Evolutionary conservation across 2,797 vertebrate species (phyloP).

Genomic region (Psittacula echo): DNA sequence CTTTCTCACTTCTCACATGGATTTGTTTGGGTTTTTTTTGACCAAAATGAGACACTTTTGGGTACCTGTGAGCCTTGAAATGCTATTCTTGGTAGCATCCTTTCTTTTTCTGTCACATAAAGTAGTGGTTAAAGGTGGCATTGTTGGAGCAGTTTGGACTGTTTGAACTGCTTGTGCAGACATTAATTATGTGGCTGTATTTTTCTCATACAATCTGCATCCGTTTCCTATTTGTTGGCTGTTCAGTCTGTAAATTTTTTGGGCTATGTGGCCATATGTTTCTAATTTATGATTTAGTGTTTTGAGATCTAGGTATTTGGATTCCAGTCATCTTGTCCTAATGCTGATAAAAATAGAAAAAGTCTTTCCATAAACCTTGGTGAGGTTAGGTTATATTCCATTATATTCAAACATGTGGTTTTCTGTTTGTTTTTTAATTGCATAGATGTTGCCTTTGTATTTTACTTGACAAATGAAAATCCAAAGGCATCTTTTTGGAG

Average conservation of each 20-base stretch:
- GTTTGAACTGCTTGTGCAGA: neutral
- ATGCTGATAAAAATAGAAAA: neutral
- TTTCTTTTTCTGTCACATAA: neutral
- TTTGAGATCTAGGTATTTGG: neutral
- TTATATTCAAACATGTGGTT: neutral
- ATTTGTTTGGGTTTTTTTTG: neutral
- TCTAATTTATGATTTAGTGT: neutral
- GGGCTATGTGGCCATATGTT: neutral
- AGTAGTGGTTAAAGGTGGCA: neutral
- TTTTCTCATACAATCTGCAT: neutral
- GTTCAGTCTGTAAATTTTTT: neutral
- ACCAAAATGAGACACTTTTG: neutral
- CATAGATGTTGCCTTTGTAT: neutral
- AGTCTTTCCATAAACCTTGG: neutral
- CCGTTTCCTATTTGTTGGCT: neutral
- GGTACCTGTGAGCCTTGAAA: neutral
- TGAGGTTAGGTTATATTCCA: neutral
- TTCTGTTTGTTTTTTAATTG: neutral
- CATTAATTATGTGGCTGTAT: neutral
- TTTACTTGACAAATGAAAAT: neutral
- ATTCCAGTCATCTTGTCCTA: neutral
- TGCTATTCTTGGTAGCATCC: neutral
- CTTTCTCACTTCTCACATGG: neutral
- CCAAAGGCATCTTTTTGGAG: neutral
- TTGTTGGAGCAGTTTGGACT: neutral